These are phyloP conservation scores for Alexandromys fortis DNA, from an alignment of 2,113 vertebrate genomes.

Conservation along the genomic window DNA sequence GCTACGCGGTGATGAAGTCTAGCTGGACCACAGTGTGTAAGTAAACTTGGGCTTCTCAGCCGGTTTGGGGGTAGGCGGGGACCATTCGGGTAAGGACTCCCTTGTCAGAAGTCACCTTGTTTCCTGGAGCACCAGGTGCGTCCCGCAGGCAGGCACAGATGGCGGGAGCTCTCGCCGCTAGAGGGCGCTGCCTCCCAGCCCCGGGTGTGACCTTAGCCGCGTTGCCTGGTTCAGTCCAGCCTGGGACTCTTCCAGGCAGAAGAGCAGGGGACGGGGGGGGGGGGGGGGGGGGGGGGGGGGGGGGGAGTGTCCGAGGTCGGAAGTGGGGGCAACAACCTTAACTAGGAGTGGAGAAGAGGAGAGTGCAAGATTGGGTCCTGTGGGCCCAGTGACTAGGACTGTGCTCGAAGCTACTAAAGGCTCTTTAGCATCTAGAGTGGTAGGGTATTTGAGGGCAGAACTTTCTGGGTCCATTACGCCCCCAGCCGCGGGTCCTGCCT, in stretches of 20 bases:
- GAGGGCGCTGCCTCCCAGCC: slow-evolving; percentile 34
- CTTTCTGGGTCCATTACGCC: neutral
- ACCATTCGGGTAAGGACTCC: neutral
- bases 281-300: rapidly evolving
- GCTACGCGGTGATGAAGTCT: neutral
- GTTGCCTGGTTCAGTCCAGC: rapidly evolving
- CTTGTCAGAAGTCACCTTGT: neutral
- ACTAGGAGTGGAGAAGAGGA: neutral
- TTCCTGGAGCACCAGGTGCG: neutral
- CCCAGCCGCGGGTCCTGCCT: neutral
- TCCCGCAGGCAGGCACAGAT: too few relatives aligned
- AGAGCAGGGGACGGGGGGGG: rapidly evolving
- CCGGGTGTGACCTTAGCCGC: too few relatives aligned
- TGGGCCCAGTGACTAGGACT: neutral
- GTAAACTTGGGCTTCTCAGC: neutral
- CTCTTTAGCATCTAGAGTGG: neutral
- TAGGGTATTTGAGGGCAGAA: neutral
- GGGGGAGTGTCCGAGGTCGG: rapidly evolving
- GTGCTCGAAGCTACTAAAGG: neutral
- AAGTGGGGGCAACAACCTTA: neutral
- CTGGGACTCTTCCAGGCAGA: too few relatives aligned
- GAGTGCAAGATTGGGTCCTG: too few relatives aligned
- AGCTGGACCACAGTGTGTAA: neutral
- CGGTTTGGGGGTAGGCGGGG: too few relatives aligned
- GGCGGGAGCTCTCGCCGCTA: slow-evolving; percentile 12